Conservation (phyloP, 1,140 invertebrate species). For the Procambarus clarkii region DNA sequence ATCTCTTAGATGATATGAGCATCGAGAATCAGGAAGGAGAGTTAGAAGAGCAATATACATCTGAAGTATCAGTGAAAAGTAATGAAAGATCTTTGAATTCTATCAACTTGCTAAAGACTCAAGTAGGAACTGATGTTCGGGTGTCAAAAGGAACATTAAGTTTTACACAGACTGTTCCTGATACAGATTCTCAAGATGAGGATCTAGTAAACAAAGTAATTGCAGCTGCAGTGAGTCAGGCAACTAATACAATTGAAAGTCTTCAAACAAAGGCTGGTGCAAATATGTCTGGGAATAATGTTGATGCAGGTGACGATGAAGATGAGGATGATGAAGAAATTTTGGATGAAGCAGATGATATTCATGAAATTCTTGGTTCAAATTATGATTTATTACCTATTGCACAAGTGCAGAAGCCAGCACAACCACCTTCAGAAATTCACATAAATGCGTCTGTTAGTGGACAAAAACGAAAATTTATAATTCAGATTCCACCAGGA, state of each 20-base stretch:
- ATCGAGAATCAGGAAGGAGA: not conserved
- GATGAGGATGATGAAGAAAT: slow-evolving; percentile 53
- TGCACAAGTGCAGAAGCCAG: slow-evolving; percentile 28
- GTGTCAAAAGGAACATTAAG: slow-evolving; percentile 43
- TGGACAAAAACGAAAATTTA: slow-evolving; percentile 65
- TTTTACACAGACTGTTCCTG: slow-evolving; percentile 63
- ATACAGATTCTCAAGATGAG: slow-evolving; percentile 63
- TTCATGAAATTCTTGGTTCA: slow-evolving; percentile 33
- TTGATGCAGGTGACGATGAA: slow-evolving; percentile 40
- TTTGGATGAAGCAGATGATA: slow-evolving; percentile 45
- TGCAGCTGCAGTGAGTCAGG: slow-evolving; percentile 66
- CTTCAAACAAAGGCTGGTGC: slow-evolving; percentile 53
- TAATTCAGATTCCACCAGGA: slow-evolving; percentile 67
- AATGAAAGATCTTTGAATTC: not conserved
- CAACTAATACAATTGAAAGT: slow-evolving; percentile 62
- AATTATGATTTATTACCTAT: slow-evolving; percentile 50
- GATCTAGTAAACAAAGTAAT: slow-evolving; percentile 65
- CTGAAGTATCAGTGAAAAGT: not conserved
- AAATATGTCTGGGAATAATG: slow-evolving; percentile 59
- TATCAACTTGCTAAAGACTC: not conserved
- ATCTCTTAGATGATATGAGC: not conserved
- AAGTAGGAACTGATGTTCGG: slow-evolving; percentile 36
- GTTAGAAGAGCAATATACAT: not conserved
- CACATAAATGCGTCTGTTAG: slow-evolving; percentile 66
- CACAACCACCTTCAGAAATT: slow-evolving; percentile 61